Percentiles rank a stretch among this genome's conserved stretches.
Conservation (phyloP, 2,888 invertebrate species). For the Trachelus tabidus region DNA sequence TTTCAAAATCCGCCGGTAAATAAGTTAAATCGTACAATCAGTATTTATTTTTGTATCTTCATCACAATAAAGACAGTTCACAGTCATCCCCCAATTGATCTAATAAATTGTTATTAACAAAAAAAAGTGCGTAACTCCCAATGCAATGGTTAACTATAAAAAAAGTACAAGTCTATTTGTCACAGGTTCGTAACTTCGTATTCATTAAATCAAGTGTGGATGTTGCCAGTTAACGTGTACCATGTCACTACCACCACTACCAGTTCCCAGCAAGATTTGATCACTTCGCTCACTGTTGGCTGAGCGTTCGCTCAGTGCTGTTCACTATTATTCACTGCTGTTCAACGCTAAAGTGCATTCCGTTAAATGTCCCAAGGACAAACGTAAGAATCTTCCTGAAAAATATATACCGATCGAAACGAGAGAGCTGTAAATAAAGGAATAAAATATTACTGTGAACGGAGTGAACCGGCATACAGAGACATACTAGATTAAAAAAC, state of each 20-base stretch:
- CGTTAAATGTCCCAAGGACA: not conserved
- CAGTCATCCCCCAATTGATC: not conserved
- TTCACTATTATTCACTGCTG: conserved; percentile 4
- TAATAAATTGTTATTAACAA: not conserved
- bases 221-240: not conserved
- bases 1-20: conserved; percentile 68
- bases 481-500: not conserved
- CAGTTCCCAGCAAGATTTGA: not conserved
- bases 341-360: not conserved
- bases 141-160: not conserved
- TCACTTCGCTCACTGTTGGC: conserved; percentile 8
- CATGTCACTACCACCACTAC: not conserved
- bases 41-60: not conserved
- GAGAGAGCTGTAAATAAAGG: not conserved
- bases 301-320: conserved; percentile 15
- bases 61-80: not conserved
- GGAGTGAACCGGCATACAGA: not conserved
- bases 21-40: not conserved
- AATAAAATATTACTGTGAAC: not conserved
- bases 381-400: not conserved
- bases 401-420: not conserved
- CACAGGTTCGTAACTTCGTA: not conserved
- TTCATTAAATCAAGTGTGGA: not conserved
- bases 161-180: not conserved
- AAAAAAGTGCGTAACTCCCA: not conserved